phyloP scores from a whole-genome alignment of 2,113 vertebrate species.

The Rhadina sibilatrix region DNA sequence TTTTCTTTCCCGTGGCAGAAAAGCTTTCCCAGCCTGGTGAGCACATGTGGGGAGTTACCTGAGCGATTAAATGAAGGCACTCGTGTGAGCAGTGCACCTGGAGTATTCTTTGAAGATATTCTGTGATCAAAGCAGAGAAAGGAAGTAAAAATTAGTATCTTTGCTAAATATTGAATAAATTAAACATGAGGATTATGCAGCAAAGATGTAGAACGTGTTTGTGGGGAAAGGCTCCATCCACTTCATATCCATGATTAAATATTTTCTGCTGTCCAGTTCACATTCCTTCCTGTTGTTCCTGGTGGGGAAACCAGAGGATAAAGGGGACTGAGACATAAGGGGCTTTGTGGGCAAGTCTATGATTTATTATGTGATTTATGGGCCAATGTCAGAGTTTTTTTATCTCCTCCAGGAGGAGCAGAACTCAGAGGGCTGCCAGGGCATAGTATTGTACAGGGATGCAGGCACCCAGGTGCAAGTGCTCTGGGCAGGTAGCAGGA shows the following conservation, averaged over 20 bases:
- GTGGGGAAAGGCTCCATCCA: neutral
- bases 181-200: neutral
- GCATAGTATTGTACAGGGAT: neutral
- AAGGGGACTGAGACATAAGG: neutral
- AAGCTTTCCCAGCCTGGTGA: neutral
- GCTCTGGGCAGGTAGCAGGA: neutral
- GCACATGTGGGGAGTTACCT: neutral
- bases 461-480: neutral
- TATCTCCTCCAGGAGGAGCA: neutral
- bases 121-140: slow-evolving; percentile 29
- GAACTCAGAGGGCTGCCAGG: neutral
- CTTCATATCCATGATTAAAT: neutral
- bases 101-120: neutral
- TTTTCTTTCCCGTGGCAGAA: neutral
- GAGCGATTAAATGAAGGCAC: neutral
- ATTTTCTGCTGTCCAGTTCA: neutral
- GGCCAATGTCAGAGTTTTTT: neutral
- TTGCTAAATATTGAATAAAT: slow-evolving; percentile 9
- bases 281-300: neutral
- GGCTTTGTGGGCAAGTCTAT: neutral
- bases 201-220: neutral
- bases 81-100: neutral
- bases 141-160: neutral
- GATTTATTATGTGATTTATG: neutral
- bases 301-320: neutral